Conservation (phyloP, 2,113 vertebrate species). For the Salvelinus namaycush region DNA sequence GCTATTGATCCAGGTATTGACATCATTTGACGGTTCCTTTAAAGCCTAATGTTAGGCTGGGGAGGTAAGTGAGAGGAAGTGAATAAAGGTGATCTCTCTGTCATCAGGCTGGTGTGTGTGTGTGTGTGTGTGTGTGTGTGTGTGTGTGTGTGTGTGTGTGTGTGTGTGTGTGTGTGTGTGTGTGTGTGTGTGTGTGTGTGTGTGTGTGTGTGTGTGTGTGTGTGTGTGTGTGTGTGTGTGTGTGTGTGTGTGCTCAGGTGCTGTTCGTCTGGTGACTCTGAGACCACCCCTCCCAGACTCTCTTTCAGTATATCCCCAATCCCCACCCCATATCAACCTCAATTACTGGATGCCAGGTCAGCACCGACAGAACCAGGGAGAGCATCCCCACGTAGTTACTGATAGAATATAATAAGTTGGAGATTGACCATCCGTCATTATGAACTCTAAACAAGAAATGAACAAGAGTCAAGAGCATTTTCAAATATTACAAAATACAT, state of each 20-base stretch:
- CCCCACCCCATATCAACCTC: not conserved
- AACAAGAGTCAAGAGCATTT: not conserved
- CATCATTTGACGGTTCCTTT: conserved; percentile 73
- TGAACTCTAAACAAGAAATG: not conserved
- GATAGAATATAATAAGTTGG: no score
- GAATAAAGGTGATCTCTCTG: conserved; percentile 51
- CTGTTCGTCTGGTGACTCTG: not conserved
- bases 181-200: not conserved
- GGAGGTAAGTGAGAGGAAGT: conserved; percentile 43
- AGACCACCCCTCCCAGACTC: not conserved
- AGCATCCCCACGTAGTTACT: no score
- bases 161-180: not conserved
- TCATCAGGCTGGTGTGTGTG: conserved; percentile 26
- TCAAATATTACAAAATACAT: conserved; percentile 3
- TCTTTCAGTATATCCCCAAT: not conserved
- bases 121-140: conserved; percentile 23
- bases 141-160: not conserved
- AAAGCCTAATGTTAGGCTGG: conserved; percentile 63
- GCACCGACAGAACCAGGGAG: not conserved
- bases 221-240: conserved; percentile 5
- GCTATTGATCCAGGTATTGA: conserved; percentile 75
- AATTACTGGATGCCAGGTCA: not conserved
- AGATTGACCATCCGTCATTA: no score
- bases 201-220: conserved; percentile 4
- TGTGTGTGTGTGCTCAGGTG: not conserved